phyloP scores from a whole-genome alignment of 2,797 vertebrate species.

The Eurystomus glaucurus region DNA sequence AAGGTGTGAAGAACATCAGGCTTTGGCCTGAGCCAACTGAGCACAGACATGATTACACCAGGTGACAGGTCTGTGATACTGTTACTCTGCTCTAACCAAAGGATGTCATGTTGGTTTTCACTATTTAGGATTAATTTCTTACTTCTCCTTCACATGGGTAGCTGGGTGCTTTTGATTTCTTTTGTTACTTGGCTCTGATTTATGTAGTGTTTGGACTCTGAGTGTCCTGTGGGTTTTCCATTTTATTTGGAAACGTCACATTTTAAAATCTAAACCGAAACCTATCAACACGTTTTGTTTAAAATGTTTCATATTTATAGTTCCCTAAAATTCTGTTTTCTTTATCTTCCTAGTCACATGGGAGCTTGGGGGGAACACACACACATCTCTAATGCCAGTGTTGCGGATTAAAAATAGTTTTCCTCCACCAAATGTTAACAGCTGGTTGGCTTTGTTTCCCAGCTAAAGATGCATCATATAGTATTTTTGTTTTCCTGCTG shows the following conservation, averaged over 20 bases:
- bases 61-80: not conserved
- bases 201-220: conserved; percentile 82
- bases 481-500: not conserved
- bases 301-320: conserved; percentile 62
- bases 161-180: conserved; percentile 82
- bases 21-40: not conserved
- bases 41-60: not conserved
- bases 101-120: conserved; percentile 46
- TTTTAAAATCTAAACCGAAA: conserved; percentile 74
- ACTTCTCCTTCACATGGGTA: conserved; percentile 69
- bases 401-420: conserved; percentile 57
- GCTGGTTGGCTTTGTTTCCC: conserved; percentile 62
- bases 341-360: conserved; percentile 47
- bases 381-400: conserved; percentile 20
- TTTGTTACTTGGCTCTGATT: conserved; percentile 91
- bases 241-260: conserved; percentile 79
- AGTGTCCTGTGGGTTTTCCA: conserved; percentile 77
- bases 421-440: conserved; percentile 43
- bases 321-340: conserved; percentile 58
- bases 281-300: conserved; percentile 68
- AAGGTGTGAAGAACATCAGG: not conserved
- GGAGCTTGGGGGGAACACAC: conserved; percentile 49
- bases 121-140: conserved; percentile 68
- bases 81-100: conserved; percentile 65
- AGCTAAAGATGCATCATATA: conserved; percentile 33